Conservation (phyloP, 92 coral and sea anemone species). For the Palythoa heliodiscus region DNA sequence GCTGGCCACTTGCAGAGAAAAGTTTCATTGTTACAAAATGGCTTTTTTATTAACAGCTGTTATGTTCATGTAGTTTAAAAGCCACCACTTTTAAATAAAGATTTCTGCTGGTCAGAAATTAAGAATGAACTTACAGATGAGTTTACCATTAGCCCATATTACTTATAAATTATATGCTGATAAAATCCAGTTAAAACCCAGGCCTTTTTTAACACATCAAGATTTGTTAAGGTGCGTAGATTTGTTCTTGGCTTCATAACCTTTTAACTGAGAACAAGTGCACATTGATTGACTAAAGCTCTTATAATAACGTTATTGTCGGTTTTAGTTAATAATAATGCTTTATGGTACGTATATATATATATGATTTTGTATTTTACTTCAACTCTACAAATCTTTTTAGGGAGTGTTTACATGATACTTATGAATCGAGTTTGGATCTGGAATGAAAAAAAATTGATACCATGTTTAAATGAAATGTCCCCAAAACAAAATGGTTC, state of each 20-base stretch:
- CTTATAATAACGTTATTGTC: no score
- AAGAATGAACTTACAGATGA: background rate
- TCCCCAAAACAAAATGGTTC: no score
- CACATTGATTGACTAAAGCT: background rate
- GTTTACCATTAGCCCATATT: no score
- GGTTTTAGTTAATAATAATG: background rate
- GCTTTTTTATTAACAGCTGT: background rate
- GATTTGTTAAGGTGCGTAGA: background rate
- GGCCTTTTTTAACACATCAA: background rate
- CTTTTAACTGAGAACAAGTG: background rate
- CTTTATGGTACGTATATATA: no score
- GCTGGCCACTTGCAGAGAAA: background rate
- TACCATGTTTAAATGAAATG: no score
- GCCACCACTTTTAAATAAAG: background rate
- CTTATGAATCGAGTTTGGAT: no score
- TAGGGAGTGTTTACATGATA: no score
- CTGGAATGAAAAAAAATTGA: no score
- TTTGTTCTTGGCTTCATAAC: no score
- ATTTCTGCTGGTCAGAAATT: conserved; percentile 1
- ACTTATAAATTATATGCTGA: no score
- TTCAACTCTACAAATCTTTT: background rate
- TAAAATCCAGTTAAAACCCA: no score
- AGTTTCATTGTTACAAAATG: background rate
- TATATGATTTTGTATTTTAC: background rate
- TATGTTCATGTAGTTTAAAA: background rate